These are phyloP conservation scores for Leuciscus idus DNA, from an alignment of 2,113 vertebrate genomes.

Conservation along the genomic window DNA sequence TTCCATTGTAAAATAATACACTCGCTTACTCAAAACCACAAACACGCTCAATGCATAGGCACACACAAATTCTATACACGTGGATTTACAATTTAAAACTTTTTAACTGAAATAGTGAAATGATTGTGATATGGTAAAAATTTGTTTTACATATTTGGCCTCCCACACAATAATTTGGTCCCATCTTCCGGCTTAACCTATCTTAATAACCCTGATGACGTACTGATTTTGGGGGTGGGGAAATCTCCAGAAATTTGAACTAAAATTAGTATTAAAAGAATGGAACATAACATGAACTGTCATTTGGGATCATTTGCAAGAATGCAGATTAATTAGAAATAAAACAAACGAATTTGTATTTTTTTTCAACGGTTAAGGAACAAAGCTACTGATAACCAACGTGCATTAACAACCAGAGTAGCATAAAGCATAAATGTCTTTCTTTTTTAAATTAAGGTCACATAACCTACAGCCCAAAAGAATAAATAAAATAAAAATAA, in stretches of 20 bases:
- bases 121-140: conserved; percentile 31
- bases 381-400: not conserved
- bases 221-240: not conserved
- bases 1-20: conserved; percentile 47
- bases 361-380: not conserved
- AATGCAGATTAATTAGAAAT: no score
- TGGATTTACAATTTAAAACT: conserved; percentile 44
- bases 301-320: no score
- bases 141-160: conserved; percentile 13
- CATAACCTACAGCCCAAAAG: not conserved
- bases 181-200: conserved; percentile 2
- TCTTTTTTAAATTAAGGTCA: no score
- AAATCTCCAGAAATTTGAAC: no score
- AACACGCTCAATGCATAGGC: conserved; percentile 32
- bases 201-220: not conserved
- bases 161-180: conserved; percentile 38
- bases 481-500: not conserved
- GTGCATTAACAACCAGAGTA: not conserved
- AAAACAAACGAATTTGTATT: no score
- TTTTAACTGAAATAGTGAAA: conserved; percentile 31
- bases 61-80: conserved; percentile 27
- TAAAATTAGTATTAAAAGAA: not conserved
- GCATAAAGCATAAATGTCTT: no score
- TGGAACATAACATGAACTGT: no score
- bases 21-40: conserved; percentile 60